These are phyloP conservation scores for Eupithecia exiguata DNA, from an alignment of 2,888 invertebrate genomes.

Conservation along the genomic window DNA sequence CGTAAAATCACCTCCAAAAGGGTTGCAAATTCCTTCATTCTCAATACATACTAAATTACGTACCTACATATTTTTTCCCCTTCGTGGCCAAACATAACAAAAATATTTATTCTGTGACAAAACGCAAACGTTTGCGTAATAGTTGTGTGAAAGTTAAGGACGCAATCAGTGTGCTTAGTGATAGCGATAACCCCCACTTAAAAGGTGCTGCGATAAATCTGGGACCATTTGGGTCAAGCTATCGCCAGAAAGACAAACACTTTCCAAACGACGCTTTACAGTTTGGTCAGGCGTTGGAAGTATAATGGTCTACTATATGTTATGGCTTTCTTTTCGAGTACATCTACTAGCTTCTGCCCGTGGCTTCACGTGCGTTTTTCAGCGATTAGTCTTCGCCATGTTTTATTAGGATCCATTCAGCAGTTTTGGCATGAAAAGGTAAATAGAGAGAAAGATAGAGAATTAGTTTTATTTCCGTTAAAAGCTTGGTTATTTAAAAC, in stretches of 20 bases:
- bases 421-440: too few species aligned
- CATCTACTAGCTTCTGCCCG: background rate
- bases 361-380: too few species aligned
- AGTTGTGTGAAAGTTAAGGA: conserved; percentile 64
- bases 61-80: background rate
- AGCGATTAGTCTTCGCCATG: too few species aligned
- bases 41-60: background rate
- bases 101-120: conserved; percentile 36
- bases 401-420: too few species aligned
- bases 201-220: conserved; percentile 63
- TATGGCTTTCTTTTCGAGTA: background rate
- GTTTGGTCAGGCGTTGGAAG: background rate
- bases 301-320: background rate
- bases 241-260: conserved; percentile 32
- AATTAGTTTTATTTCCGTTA: too few species aligned
- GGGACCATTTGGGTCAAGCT: conserved; percentile 51
- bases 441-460: too few species aligned
- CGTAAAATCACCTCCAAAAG: too few species aligned
- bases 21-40: background rate
- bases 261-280: conserved; percentile 14
- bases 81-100: background rate
- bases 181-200: conserved; percentile 64
- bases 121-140: conserved; percentile 65
- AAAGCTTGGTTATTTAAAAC: too few species aligned
- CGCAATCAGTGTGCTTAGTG: conserved; percentile 57